A percentile compares a stretch with the other conserved stretches of the same genome.
Evolutionary conservation across 2,797 vertebrate species (phyloP).

Genomic region (Phoebastria nigripes): DNA sequence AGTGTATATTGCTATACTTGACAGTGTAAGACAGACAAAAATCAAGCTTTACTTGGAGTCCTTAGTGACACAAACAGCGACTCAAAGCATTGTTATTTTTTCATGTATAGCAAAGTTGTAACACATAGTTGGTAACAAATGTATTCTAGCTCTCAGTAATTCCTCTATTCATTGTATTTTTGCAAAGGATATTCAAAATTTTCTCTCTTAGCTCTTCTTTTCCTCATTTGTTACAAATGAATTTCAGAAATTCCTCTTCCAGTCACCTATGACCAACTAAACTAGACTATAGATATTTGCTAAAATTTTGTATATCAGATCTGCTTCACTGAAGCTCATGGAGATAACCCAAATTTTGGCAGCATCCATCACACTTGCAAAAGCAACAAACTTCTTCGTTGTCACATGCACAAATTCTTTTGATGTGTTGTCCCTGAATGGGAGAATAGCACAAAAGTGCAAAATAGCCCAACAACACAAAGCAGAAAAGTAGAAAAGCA

Average conservation of each 20-base stretch:
- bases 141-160: not conserved
- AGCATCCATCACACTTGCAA: not conserved
- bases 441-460: not conserved
- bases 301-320: not conserved
- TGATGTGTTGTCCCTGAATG: not conserved
- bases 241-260: not conserved
- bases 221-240: not conserved
- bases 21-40: not conserved
- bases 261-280: not conserved
- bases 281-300: not conserved
- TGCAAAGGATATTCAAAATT: not conserved
- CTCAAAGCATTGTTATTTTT: not conserved
- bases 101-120: not conserved
- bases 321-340: not conserved
- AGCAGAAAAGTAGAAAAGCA: not conserved
- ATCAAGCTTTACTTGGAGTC: not conserved
- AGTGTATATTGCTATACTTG: not conserved
- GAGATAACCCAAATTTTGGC: not conserved
- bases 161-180: not conserved
- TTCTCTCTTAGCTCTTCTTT: not conserved
- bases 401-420: not conserved
- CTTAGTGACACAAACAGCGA: not conserved
- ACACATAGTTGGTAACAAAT: not conserved
- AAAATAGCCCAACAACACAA: not conserved
- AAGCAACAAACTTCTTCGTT: not conserved